These are phyloP conservation scores for Pteria penguin DNA, from an alignment of 2,888 invertebrate genomes.

Conservation along the genomic window DNA sequence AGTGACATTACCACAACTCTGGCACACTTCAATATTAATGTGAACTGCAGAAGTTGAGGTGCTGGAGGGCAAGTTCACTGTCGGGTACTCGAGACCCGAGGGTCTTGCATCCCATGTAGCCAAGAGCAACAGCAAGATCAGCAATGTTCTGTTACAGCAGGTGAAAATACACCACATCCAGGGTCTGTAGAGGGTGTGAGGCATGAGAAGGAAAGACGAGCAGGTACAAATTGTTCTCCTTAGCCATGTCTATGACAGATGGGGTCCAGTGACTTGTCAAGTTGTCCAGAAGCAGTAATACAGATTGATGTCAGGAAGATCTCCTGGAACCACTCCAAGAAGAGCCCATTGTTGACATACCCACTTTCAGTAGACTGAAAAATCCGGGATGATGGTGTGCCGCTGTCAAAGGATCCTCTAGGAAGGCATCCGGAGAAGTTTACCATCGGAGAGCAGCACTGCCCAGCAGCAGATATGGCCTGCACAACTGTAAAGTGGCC, in stretches of 20 bases:
- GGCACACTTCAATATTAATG: neutral
- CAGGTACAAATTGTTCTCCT: neutral
- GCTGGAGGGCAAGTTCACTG: neutral
- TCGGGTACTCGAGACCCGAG: slow-evolving; percentile 1
- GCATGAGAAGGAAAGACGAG: slow-evolving; percentile 4
- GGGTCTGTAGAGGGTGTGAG: slow-evolving; percentile 13
- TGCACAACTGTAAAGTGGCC: neutral
- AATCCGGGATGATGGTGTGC: neutral
- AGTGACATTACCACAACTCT: neutral
- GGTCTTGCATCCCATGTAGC: slow-evolving; percentile 3
- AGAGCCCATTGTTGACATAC: neutral
- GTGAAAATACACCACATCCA: slow-evolving; percentile 26
- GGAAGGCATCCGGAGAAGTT: neutral
- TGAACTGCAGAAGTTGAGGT: neutral
- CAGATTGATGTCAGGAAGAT: slow-evolving; percentile 6
- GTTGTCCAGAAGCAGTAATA: slow-evolving; percentile 16
- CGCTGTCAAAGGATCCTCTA: neutral
- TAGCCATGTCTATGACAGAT: neutral
- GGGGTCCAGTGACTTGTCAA: slow-evolving; percentile 1
- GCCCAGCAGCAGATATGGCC: neutral
- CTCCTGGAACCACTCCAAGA: neutral
- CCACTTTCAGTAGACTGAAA: neutral
- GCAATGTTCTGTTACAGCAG: slow-evolving; percentile 14
- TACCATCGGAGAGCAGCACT: neutral
- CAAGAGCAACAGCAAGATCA: slow-evolving; percentile 2